Conservation (phyloP, 2,113 vertebrate genomes). For the Rhinogobius similis region DNA sequence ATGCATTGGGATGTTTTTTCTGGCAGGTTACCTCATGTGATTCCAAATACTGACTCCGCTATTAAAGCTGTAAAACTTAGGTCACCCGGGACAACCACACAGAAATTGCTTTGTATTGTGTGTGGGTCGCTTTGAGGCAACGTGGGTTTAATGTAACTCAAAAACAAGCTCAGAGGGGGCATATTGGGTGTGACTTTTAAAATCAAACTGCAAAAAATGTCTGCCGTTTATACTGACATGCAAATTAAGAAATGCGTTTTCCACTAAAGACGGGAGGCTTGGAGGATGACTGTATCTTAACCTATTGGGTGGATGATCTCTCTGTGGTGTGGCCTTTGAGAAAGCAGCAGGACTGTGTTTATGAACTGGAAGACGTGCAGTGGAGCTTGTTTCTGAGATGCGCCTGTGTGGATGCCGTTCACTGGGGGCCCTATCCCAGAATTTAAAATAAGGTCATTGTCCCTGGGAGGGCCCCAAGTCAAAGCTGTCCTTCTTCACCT, state of each 20-base stretch:
- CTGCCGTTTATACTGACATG: background rate
- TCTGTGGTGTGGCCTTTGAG: conserved; percentile 68
- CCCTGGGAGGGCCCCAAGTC: conserved; percentile 80
- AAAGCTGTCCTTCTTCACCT: conserved; percentile 77
- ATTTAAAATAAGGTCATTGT: conserved; percentile 86
- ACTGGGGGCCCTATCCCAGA: conserved; percentile 76
- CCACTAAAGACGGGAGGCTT: conserved; percentile 16
- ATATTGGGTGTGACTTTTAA: background rate
- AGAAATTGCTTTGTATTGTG: conserved; percentile 13
- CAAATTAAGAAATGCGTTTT: background rate
- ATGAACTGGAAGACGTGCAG: conserved; percentile 47
- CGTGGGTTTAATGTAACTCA: background rate
- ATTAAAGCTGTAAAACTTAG: conserved; percentile 4
- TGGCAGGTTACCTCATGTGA: background rate
- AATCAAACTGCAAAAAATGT: conserved; percentile 2
- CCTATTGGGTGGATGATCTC: conserved; percentile 45
- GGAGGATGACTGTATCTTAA: conserved; percentile 37
- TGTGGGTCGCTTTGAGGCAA: background rate
- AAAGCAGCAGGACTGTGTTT: conserved; percentile 61
- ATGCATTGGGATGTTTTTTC: background rate
- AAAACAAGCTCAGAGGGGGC: background rate
- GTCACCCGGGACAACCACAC: background rate
- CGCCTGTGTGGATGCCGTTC: conserved; percentile 59
- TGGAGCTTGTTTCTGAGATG: conserved; percentile 32
- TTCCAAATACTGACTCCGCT: conserved; percentile 2